Evolutionary conservation across 2,113 vertebrate genomes (phyloP).

Genomic region (Sinocyclocheilus grahami): DNA sequence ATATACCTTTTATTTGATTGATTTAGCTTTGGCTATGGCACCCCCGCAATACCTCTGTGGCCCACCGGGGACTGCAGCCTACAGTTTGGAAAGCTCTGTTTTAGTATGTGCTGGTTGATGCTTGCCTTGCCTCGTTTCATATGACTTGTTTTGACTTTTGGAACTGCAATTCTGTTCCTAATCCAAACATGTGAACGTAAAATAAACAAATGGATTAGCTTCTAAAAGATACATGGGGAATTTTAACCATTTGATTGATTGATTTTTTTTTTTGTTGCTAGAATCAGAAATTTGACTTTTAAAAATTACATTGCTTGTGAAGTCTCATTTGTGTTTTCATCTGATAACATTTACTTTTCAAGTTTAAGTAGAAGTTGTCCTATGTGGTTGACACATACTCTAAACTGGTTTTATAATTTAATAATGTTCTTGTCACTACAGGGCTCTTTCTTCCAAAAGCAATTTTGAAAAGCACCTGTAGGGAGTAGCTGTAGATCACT

Average conservation of each 20-base stretch:
- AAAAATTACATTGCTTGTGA: neutral
- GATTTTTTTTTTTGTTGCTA: no score
- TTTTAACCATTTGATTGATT: neutral
- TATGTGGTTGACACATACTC: neutral
- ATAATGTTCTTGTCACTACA: neutral
- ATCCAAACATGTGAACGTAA: neutral
- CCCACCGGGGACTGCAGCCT: neutral
- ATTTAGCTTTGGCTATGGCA: neutral
- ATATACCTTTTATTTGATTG: neutral
- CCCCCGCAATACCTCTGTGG: neutral
- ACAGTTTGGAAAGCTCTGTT: neutral
- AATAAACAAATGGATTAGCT: no score
- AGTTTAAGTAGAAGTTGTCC: neutral
- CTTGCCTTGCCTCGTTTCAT: neutral
- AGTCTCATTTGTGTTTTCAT: neutral
- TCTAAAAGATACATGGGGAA: neutral
- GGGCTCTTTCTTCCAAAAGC: neutral
- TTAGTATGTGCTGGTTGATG: neutral
- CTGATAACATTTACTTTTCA: neutral
- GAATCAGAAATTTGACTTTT: neutral
- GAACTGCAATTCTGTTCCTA: neutral
- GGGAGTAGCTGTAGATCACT: neutral
- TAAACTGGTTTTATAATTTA: neutral
- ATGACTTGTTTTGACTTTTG: neutral
- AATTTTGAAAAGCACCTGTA: neutral